Conservation (phyloP, 2,797 vertebrate species). For the Acipenser oxyrinchus region DNA sequence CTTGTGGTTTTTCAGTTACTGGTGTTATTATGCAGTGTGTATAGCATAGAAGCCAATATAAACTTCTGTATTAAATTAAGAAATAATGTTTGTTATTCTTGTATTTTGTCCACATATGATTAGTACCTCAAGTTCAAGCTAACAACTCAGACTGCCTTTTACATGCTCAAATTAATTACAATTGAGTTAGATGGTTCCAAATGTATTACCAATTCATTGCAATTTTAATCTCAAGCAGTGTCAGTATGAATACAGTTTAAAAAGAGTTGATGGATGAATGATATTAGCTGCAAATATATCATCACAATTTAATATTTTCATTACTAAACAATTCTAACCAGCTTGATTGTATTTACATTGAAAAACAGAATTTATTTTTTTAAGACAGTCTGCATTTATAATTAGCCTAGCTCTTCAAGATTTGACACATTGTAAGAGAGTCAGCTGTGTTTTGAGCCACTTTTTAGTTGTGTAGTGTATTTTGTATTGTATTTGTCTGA, state of each 20-base stretch:
- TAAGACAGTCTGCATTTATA: too few relatives aligned
- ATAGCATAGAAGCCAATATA: conserved; percentile 50
- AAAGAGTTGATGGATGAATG: conserved; percentile 9
- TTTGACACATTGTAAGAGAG: too few relatives aligned
- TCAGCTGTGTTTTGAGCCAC: too few relatives aligned
- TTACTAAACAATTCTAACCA: conserved; percentile 30
- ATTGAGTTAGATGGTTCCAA: conserved; percentile 14
- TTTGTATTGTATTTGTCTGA: too few relatives aligned
- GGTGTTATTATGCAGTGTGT: conserved; percentile 53
- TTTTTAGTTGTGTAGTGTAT: too few relatives aligned
- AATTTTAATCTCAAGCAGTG: conserved; percentile 25
- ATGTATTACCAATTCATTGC: conserved; percentile 2
- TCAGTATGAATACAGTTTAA: not conserved
- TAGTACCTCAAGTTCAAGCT: not conserved
- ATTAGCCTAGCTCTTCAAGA: too few relatives aligned
- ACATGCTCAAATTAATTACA: conserved; percentile 26
- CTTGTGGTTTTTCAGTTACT: conserved; percentile 43
- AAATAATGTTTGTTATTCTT: conserved; percentile 36
- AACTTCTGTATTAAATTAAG: conserved; percentile 34
- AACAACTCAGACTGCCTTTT: not conserved
- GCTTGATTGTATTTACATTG: conserved; percentile 17
- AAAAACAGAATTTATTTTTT: too few relatives aligned
- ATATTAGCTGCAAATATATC: conserved; percentile 36
- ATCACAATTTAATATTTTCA: conserved; percentile 13
- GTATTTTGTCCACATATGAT: conserved; percentile 11